A percentile compares a stretch with the other conserved stretches of the same genome.
phyloP scores from a whole-genome alignment of 2,113 vertebrate genomes.

The Ceuthmochares aereus region DNA sequence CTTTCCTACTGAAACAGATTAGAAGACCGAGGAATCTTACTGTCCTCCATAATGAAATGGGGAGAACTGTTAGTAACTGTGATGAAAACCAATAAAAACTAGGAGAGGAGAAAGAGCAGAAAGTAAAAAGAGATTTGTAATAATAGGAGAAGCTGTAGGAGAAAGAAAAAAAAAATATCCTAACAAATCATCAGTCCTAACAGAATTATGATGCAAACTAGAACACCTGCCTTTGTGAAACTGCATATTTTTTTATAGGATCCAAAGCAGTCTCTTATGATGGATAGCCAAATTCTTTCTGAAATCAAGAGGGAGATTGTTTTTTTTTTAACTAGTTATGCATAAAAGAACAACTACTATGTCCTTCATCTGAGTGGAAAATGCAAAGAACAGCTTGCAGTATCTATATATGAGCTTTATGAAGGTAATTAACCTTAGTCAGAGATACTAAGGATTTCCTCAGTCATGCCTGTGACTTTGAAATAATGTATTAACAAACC shows the following conservation, averaged over 20 bases:
- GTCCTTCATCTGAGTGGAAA: neutral
- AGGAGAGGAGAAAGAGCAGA: neutral
- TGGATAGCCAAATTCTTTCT: neutral
- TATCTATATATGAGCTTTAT: neutral
- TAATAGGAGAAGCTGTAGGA: neutral
- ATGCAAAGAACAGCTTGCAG: neutral
- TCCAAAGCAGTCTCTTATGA: neutral
- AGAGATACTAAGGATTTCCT: neutral
- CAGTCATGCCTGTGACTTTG: neutral
- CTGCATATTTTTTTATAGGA: rapidly evolving
- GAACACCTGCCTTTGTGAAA: neutral
- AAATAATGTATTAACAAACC: neutral
- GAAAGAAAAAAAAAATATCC: neutral
- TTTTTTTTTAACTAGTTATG: too few species aligned
- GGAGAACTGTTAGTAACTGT: neutral
- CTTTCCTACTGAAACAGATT: neutral
- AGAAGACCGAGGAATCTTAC: neutral
- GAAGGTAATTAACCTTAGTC: neutral
- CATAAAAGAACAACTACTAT: neutral
- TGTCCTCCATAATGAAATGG: neutral
- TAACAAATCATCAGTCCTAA: neutral
- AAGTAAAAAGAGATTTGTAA: neutral
- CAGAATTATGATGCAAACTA: neutral
- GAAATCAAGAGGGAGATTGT: neutral
- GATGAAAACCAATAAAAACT: neutral